Evolutionary conservation across 2,113 vertebrate species (phyloP), one percentile per base, ranked within the genome.

Genomic region (Conger conger): DNA sequence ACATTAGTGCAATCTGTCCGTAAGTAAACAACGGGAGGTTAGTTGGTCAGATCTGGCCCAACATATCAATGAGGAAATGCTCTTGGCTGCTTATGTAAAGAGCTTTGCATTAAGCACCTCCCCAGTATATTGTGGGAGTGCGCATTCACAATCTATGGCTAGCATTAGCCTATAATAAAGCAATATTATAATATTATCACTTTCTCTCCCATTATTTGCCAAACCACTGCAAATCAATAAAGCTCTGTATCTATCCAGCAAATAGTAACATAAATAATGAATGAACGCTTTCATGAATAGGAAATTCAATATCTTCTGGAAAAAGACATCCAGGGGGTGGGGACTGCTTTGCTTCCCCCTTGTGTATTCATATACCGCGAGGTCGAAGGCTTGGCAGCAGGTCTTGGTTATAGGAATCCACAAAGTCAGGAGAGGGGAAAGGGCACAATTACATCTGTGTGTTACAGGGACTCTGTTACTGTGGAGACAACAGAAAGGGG

Each of bases 301-400:
- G 76, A 79, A 77, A 80, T 88, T 92, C 88, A 82, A 92, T 92
- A 88, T 86, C 63, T 78, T 2, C 57, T 76, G 33, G 78, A 80
- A 50, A 91, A 88, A 92, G 78, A 81, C 83, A 82, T 85, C 42
- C 78, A 89, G 85, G 57, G 78, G 45, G 45, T 50, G 84, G 57
- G 38, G 53, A 9, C 81, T 76, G 13, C 11, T 88, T 53, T 60
- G 83, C 83, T 42, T 36, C 6, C 85, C 13, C 11, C 79, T 77
- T 40, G 73, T 86, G 81, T 88, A 92, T 90, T 90, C 89, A 89
- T 88, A 91, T 57, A 42, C 82, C 89, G 27, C 82, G 92, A 89
- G 88, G 89, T 87, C 90, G 90, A 89, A 89, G 91, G 76, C 88
- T 90, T 88, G 87, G 92, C 92, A 94, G 91, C 93, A 92, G 90